These are phyloP conservation scores for Macrosiphum euphorbiae DNA, from an alignment of 2,888 invertebrate species.

Conservation along the genomic window DNA sequence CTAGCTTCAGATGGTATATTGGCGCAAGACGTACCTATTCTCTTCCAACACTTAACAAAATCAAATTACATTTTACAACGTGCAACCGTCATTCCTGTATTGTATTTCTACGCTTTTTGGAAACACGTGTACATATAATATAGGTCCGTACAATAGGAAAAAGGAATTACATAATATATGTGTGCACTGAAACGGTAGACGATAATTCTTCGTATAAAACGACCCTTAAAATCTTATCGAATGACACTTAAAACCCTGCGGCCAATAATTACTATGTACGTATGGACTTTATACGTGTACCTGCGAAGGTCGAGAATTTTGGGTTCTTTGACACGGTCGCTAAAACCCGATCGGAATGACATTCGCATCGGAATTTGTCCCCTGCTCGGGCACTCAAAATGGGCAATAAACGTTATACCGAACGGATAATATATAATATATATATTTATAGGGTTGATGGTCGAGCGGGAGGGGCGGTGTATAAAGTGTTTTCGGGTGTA, in stretches of 20 bases:
- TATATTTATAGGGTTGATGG: constrained; percentile 16
- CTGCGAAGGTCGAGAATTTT: constrained; percentile 39
- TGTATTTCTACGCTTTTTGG: not conserved
- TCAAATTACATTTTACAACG: not conserved
- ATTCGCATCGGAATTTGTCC: constrained; percentile 35
- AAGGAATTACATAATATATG: not conserved
- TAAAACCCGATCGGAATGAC: constrained; percentile 57
- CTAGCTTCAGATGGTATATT: not conserved
- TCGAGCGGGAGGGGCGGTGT: not conserved
- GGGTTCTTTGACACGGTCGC: constrained; percentile 49
- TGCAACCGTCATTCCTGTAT: not conserved
- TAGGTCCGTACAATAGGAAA: not conserved
- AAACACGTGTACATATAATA: not conserved
- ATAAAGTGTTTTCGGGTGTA: constrained; percentile 63
- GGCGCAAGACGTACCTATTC: not conserved
- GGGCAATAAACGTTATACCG: constrained; percentile 51
- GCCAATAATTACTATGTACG: not conserved
- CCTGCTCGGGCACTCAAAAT: not conserved
- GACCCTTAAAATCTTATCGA: constrained; percentile 15
- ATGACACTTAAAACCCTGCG: constrained; percentile 27
- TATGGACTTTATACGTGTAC: not conserved
- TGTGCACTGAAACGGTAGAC: not conserved
- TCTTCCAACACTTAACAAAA: not conserved
- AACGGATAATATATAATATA: constrained; percentile 6
- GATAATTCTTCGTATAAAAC: constrained; percentile 31